A percentile compares a stretch with the other conserved stretches of the same genome.
Evolutionary conservation across 2,797 vertebrate genomes (phyloP).

Genomic region (Pantherophis vulpinus): DNA sequence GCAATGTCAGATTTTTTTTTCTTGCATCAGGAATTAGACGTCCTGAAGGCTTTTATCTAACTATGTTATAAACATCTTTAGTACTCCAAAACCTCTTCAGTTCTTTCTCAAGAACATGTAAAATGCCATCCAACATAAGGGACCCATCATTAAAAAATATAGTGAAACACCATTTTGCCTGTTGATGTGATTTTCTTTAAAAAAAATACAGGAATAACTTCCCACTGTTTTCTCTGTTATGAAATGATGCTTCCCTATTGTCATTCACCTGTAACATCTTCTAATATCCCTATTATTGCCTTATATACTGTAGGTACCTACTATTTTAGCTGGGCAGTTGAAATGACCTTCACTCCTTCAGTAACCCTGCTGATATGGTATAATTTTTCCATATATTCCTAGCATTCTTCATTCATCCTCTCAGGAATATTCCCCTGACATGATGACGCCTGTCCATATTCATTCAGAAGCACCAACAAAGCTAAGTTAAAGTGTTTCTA

Average conservation of each 20-base stretch:
- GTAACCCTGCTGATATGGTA: neutral
- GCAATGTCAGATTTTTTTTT: neutral
- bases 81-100: neutral
- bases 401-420: neutral
- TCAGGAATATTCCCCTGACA: neutral
- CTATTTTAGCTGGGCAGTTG: neutral
- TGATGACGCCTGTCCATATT: neutral
- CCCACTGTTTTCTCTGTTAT: neutral
- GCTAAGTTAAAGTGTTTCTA: neutral
- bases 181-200: neutral
- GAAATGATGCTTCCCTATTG: neutral
- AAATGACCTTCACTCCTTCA: neutral
- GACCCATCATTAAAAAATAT: neutral
- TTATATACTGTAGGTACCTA: neutral
- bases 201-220: neutral
- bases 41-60: neutral
- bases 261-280: neutral
- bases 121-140: neutral
- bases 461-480: neutral
- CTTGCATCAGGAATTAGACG: neutral
- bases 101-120: neutral
- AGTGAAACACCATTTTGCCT: neutral
- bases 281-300: neutral
- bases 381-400: neutral
- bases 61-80: neutral